A percentile compares a stretch with the other conserved stretches of the same genome.
These are phyloP conservation scores for Psettodes erumei DNA, from an alignment of 2,113 vertebrate genomes.

Conservation along the genomic window DNA sequence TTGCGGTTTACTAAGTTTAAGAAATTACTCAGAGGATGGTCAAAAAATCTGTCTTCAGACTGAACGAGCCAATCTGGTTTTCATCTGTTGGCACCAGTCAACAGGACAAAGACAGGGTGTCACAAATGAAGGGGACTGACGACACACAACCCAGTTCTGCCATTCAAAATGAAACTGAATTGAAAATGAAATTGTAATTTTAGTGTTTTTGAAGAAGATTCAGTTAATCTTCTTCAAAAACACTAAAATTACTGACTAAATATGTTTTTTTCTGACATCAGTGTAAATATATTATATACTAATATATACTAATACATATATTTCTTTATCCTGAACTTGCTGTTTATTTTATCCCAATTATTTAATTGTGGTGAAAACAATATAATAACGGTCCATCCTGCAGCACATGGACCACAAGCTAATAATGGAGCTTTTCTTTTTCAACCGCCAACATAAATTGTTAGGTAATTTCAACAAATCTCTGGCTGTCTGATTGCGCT, in stretches of 20 bases:
- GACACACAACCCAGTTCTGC: constrained; percentile 34
- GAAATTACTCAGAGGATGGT: not conserved
- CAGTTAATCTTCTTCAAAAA: too few relatives aligned
- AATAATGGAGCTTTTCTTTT: constrained; percentile 14
- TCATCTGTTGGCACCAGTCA: constrained; percentile 4
- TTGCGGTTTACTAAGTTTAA: not conserved
- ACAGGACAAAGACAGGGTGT: constrained; percentile 15
- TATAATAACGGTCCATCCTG: not conserved
- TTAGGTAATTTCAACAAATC: constrained; percentile 45
- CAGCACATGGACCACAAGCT: constrained; percentile 7
- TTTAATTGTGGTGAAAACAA: not conserved
- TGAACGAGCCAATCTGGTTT: not conserved
- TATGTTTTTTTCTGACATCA: not conserved
- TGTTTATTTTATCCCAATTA: constrained; percentile 4
- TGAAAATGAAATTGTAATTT: too few relatives aligned
- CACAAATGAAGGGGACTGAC: constrained; percentile 23
- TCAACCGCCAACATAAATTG: constrained; percentile 28
- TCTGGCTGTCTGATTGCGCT: constrained; percentile 48
- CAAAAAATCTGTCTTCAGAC: not conserved
- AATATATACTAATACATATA: too few relatives aligned
- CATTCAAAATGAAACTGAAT: constrained; percentile 41
- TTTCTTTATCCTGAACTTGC: not conserved
- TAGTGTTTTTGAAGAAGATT: not conserved
- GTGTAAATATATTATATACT: not conserved
- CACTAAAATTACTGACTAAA: too few relatives aligned